Evolutionary conservation across 2,888 invertebrate genomes (phyloP).

Genomic region (Pomacea canaliculata): DNA sequence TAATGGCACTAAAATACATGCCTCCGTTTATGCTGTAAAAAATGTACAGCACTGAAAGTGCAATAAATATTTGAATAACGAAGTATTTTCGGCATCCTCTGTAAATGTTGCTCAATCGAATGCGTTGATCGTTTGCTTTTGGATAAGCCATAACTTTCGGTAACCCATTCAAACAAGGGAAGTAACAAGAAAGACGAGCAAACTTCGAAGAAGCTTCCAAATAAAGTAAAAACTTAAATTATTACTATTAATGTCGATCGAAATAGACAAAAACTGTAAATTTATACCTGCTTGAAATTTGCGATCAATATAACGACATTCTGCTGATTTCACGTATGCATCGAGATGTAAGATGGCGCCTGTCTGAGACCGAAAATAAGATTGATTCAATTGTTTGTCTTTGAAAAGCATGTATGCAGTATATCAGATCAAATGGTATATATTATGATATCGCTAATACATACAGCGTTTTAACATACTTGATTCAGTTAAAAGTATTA

Average conservation of each 20-base stretch:
- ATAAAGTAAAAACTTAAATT: too few relatives aligned
- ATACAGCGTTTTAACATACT: background rate
- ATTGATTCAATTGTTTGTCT: constrained; percentile 3
- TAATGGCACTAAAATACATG: constrained; percentile 4
- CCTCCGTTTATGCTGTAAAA: constrained; percentile 31
- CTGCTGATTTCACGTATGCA: constrained; percentile 9
- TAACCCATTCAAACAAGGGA: too few relatives aligned
- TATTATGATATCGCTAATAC: background rate
- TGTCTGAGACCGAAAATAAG: constrained; percentile 27
- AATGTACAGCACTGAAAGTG: constrained; percentile 17
- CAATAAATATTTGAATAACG: constrained; percentile 27
- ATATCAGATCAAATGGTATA: background rate
- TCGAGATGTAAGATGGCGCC: constrained; percentile 27
- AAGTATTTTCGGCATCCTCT: constrained; percentile 34
- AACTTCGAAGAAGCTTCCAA: too few relatives aligned
- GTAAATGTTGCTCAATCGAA: constrained; percentile 13
- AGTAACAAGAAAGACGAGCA: too few relatives aligned
- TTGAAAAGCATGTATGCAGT: background rate
- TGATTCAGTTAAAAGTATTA: too few relatives aligned
- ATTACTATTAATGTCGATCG: too few relatives aligned
- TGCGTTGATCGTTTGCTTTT: background rate
- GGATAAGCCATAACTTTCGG: constrained; percentile 13
- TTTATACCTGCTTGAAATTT: too few relatives aligned
- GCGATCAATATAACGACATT: too few relatives aligned
- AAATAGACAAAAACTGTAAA: too few relatives aligned